A percentile compares a stretch with the other conserved stretches of the same genome.
These are phyloP conservation scores for Tauraco hartlaubi DNA, from an alignment of 2,797 vertebrate genomes.

Conservation along the genomic window DNA sequence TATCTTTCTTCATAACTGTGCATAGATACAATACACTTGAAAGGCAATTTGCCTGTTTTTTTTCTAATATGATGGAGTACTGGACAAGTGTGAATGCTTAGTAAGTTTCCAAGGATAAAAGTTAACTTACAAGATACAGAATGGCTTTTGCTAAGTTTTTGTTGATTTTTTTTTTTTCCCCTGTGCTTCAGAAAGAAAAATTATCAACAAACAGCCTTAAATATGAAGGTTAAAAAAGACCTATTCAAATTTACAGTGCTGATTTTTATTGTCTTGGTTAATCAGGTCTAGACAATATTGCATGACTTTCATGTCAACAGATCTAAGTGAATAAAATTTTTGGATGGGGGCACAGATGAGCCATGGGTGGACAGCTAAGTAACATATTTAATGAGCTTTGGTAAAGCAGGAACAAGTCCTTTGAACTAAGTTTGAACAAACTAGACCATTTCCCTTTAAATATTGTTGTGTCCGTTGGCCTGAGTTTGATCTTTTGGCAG, in stretches of 20 bases:
- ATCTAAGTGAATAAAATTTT: background rate
- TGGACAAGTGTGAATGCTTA: background rate
- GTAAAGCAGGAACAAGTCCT: background rate
- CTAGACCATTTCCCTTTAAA: background rate
- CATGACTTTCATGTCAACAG: background rate
- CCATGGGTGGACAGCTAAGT: background rate
- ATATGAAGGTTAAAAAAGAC: background rate
- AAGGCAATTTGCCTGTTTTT: background rate
- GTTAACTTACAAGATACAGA: background rate
- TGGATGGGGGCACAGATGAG: fast-evolving
- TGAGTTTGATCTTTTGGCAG: background rate
- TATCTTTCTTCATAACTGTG: background rate
- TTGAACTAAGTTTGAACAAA: background rate
- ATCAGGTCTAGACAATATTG: background rate
- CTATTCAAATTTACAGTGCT: background rate
- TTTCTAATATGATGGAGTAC: background rate
- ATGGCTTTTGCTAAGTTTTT: background rate
- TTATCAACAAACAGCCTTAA: background rate
- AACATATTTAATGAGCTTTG: background rate
- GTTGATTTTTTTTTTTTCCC: fast-evolving
- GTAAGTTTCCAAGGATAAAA: background rate
- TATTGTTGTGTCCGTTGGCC: background rate
- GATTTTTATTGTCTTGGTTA: background rate
- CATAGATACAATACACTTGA: background rate
- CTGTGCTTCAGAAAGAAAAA: background rate